Evolutionary conservation across 1,140 invertebrate species (phyloP).

Genomic region (Trichonephila inaurata): DNA sequence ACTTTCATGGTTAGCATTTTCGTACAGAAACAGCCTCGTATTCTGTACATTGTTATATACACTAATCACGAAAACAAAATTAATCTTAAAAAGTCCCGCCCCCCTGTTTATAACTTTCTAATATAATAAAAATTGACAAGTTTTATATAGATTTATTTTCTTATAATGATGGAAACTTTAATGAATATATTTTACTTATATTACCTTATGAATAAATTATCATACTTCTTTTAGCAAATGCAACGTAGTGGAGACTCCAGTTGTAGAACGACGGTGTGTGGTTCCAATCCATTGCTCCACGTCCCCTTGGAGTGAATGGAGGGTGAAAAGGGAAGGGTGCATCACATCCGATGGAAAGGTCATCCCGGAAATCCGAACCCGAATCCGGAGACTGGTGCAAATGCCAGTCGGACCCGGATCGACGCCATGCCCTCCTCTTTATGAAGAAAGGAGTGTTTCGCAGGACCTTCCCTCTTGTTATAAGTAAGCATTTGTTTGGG

Average conservation of each 20-base stretch:
- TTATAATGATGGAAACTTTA: too few species aligned
- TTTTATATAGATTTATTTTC: too few species aligned
- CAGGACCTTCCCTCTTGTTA: conserved; percentile 81
- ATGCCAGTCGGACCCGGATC: conserved; percentile 82
- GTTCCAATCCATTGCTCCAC: conserved; percentile 83
- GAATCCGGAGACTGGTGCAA: conserved; percentile 80
- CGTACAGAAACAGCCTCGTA: too few species aligned
- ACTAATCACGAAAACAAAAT: too few species aligned
- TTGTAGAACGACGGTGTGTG: conserved; percentile 78
- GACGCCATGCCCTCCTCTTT: conserved; percentile 81
- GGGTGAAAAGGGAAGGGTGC: conserved; percentile 80
- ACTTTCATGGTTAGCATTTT: too few species aligned
- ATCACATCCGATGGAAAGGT: conserved; percentile 80
- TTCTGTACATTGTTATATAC: too few species aligned
- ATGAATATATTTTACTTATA: too few species aligned
- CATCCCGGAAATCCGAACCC: conserved; percentile 80
- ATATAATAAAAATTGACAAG: too few species aligned
- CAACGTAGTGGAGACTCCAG: background rate
- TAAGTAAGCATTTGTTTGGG: conserved; percentile 80
- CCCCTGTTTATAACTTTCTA: too few species aligned
- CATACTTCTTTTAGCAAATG: conserved; percentile 21
- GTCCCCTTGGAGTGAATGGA: conserved; percentile 84
- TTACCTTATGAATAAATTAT: too few species aligned
- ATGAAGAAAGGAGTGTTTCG: conserved; percentile 80
- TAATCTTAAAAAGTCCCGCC: too few species aligned